phyloP scores from a whole-genome alignment of 1,140 invertebrate genomes.

The Cydia amplana region DNA sequence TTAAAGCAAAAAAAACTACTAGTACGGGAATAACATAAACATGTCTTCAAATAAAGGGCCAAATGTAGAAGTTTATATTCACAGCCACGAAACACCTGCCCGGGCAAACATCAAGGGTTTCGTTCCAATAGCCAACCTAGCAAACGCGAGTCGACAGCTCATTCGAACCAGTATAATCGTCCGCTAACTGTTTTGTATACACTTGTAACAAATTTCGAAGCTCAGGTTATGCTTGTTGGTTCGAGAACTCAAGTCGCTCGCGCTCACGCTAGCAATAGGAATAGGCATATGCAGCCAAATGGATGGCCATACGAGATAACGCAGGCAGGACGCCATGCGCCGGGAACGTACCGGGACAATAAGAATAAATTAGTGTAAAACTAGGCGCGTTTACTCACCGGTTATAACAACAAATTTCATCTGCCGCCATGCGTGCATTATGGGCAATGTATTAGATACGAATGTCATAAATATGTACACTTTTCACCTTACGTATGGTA shows the following conservation, averaged over 20 bases:
- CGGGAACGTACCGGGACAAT: slow-evolving; percentile 38
- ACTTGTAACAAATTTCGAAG: neutral
- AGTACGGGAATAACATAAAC: neutral
- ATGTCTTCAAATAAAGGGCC: slow-evolving; percentile 39
- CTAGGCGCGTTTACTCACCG: slow-evolving; percentile 21
- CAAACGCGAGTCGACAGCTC: neutral
- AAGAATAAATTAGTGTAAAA: slow-evolving; percentile 37
- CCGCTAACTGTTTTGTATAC: neutral
- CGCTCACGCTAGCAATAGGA: neutral
- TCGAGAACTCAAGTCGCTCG: neutral
- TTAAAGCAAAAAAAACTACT: neutral
- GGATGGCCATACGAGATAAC: slow-evolving; percentile 36
- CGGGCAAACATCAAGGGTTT: slow-evolving; percentile 36
- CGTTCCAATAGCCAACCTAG: neutral
- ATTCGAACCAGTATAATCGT: neutral
- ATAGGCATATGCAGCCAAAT: slow-evolving; percentile 12
- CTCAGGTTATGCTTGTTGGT: neutral
- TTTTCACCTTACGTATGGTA: too few relatives aligned
- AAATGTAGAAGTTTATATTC: slow-evolving; percentile 40
- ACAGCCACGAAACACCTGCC: slow-evolving; percentile 39
- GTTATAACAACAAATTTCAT: slow-evolving; percentile 11
- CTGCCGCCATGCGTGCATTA: neutral
- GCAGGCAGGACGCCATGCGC: slow-evolving; percentile 22
- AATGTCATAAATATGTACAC: neutral
- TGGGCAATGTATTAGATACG: neutral